These are phyloP conservation scores for Bryconaethiops microstoma DNA, from an alignment of 2,797 vertebrate genomes.

Conservation along the genomic window DNA sequence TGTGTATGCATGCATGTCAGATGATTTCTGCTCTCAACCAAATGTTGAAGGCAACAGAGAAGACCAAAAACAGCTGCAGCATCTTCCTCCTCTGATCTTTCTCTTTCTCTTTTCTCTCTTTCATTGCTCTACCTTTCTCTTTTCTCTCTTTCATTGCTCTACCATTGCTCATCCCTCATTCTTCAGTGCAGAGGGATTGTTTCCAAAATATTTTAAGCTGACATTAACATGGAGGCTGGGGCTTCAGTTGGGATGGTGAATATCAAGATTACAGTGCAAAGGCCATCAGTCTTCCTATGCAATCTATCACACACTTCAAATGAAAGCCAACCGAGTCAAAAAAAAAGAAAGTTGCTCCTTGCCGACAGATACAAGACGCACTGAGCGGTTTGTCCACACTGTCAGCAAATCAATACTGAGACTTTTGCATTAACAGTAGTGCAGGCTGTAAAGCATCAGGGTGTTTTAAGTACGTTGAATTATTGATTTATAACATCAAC, in stretches of 20 bases:
- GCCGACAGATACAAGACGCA: not conserved
- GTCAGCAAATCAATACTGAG: slow-evolving; percentile 26
- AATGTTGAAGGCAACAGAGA: slow-evolving; percentile 3
- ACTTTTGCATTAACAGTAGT: slow-evolving; percentile 8
- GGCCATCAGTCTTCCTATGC: slow-evolving; percentile 64
- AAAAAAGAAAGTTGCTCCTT: slow-evolving; percentile 34
- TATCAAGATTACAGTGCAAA: slow-evolving; percentile 64
- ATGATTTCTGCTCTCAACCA: not conserved
- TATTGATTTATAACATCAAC: slow-evolving; percentile 3
- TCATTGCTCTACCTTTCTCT: slow-evolving; percentile 7
- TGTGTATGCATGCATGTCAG: not conserved
- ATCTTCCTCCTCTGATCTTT: not conserved
- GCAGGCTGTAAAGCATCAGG: not conserved
- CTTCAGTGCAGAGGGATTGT: slow-evolving; percentile 55
- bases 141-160: not conserved
- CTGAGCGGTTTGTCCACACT: slow-evolving; percentile 22
- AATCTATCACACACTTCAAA: slow-evolving; percentile 60
- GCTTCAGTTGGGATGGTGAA: slow-evolving; percentile 66
- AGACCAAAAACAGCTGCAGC: slow-evolving; percentile 17
- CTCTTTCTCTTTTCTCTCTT: not conserved
- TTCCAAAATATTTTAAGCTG: slow-evolving; percentile 67
- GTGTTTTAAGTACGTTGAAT: not conserved
- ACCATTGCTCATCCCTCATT: slow-evolving; percentile 11
- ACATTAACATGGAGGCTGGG: slow-evolving; percentile 62
- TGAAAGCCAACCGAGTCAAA: not conserved